phyloP scores from a whole-genome alignment of 2,113 vertebrate genomes.

The Bucco capensis region DNA sequence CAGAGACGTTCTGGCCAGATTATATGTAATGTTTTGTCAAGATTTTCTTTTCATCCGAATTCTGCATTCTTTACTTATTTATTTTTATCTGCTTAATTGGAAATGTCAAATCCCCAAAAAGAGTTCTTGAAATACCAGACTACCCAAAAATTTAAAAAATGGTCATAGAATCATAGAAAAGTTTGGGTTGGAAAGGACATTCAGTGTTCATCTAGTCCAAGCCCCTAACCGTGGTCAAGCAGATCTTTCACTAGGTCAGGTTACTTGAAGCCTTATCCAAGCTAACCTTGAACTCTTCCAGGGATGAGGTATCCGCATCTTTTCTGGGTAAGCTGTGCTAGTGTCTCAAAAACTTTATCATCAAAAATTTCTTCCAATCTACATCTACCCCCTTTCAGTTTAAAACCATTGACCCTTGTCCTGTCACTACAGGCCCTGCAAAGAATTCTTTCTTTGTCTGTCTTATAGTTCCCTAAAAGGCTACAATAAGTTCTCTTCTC shows the following conservation, averaged over 20 bases:
- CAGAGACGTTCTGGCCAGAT: neutral
- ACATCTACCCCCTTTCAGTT: neutral
- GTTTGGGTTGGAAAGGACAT: neutral
- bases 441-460: neutral
- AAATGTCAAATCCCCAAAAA: neutral
- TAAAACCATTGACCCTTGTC: neutral
- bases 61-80: neutral
- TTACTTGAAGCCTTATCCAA: neutral
- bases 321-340: neutral
- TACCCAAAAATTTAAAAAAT: neutral
- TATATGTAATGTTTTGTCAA: neutral
- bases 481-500: accelerated
- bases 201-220: neutral
- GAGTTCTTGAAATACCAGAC: neutral
- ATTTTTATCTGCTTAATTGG: neutral
- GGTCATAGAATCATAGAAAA: neutral
- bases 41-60: neutral
- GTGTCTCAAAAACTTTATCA: accelerated
- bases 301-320: no score
- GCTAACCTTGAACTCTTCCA: neutral
- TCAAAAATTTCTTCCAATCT: neutral
- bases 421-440: neutral
- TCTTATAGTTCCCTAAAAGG: neutral
- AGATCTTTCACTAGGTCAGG: neutral
- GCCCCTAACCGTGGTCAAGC: neutral